phyloP scores from a whole-genome alignment of 2,888 invertebrate species.

The Pinctada fucata region DNA sequence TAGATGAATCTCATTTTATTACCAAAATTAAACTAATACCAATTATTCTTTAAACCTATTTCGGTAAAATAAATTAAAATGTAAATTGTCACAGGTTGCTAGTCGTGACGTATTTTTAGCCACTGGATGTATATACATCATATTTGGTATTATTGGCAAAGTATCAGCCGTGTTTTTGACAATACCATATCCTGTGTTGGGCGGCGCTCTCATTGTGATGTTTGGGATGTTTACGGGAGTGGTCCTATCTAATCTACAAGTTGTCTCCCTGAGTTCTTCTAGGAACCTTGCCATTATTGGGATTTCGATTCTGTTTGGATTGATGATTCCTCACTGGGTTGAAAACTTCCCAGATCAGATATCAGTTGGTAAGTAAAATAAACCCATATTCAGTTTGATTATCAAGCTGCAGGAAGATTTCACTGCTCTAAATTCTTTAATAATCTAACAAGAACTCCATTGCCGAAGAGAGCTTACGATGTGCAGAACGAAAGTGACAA shows the following conservation, averaged over 20 bases:
- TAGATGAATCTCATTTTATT: too few relatives aligned
- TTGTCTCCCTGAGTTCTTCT: slow-evolving; percentile 86
- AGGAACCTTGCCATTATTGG: slow-evolving; percentile 87
- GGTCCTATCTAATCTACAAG: slow-evolving; percentile 61
- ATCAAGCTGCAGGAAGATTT: too few relatives aligned
- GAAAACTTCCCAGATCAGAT: slow-evolving; percentile 51
- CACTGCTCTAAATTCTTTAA: too few relatives aligned
- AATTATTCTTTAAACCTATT: too few relatives aligned
- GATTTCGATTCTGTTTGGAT: slow-evolving; percentile 89
- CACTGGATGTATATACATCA: slow-evolving; percentile 24
- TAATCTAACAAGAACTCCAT: too few relatives aligned
- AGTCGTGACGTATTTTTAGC: slow-evolving; percentile 22
- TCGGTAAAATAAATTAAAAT: too few relatives aligned
- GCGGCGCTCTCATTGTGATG: slow-evolving; percentile 10
- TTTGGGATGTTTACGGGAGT: slow-evolving; percentile 49
- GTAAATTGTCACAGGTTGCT: slow-evolving; percentile 12
- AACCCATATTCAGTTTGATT: too few relatives aligned
- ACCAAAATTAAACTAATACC: too few relatives aligned
- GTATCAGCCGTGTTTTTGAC: slow-evolving; percentile 1
- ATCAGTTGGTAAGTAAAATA: slow-evolving; percentile 50
- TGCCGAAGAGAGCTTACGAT: too few relatives aligned
- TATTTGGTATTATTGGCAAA: slow-evolving; percentile 32
- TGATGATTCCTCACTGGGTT: slow-evolving; percentile 78
- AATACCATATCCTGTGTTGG: slow-evolving; percentile 29
- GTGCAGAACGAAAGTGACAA: too few relatives aligned